These are phyloP conservation scores for Micronycteris hirsuta DNA, from an alignment of 2,113 vertebrate species.

Conservation along the genomic window DNA sequence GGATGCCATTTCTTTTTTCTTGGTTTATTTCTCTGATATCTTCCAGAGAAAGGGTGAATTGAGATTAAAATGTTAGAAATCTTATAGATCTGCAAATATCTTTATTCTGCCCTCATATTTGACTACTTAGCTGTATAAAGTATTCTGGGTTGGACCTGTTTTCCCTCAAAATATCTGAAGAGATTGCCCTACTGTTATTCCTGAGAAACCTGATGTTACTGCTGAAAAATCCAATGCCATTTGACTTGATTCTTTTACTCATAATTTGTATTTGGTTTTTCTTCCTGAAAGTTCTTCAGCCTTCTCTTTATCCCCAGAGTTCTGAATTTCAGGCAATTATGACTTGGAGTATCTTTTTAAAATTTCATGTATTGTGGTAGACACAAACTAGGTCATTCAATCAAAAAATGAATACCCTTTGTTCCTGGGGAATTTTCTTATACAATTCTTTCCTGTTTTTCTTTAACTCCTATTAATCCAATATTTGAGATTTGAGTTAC, in stretches of 20 bases:
- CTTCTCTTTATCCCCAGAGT: background rate
- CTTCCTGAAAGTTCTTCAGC: background rate
- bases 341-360: background rate
- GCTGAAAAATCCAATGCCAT: background rate
- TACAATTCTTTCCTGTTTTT: background rate
- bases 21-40: background rate
- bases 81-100: background rate
- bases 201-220: background rate
- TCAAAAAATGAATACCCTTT: background rate
- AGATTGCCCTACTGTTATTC: background rate
- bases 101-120: background rate
- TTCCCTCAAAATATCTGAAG: background rate
- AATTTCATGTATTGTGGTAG: background rate
- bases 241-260: background rate
- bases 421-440: background rate
- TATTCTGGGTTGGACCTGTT: background rate
- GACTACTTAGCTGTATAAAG: background rate
- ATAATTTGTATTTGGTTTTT: background rate
- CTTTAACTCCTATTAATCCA: background rate
- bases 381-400: background rate
- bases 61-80: background rate
- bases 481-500: background rate
- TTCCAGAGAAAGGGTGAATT: background rate
- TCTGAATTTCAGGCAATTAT: background rate
- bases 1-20: background rate